phyloP scores from a whole-genome alignment of 2,797 vertebrate species.

The Falco novaeseelandiae region DNA sequence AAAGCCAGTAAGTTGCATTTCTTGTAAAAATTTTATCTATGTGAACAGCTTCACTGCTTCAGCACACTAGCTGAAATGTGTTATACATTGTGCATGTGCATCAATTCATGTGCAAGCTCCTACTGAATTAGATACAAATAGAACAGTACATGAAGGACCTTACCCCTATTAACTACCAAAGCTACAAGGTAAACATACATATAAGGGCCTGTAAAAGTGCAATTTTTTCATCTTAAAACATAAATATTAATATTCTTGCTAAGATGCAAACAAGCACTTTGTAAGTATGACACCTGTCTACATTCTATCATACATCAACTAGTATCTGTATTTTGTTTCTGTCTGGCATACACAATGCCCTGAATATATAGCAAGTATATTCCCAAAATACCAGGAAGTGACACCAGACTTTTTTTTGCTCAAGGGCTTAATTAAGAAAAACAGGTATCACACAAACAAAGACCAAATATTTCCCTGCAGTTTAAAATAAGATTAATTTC shows the following conservation, averaged over 20 bases:
- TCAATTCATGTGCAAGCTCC: not conserved
- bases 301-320: not conserved
- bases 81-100: not conserved
- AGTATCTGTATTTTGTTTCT: not conserved
- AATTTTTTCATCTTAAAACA: not conserved
- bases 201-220: not conserved
- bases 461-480: not conserved
- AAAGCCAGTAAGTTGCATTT: not conserved
- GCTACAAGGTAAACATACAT: not conserved
- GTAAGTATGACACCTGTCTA: not conserved
- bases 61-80: not conserved
- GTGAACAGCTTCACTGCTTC: not conserved
- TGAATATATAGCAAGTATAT: not conserved
- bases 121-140: not conserved
- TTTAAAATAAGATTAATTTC: not conserved
- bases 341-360: not conserved
- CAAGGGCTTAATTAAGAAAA: constrained; percentile 33
- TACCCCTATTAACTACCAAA: not conserved
- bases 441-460: not conserved
- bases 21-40: not conserved
- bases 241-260: not conserved
- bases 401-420: not conserved
- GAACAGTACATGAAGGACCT: not conserved
- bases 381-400: constrained; percentile 16
- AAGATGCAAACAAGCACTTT: not conserved